Conservation (phyloP, 2,113 vertebrate genomes). For the Alethe castanea region DNA sequence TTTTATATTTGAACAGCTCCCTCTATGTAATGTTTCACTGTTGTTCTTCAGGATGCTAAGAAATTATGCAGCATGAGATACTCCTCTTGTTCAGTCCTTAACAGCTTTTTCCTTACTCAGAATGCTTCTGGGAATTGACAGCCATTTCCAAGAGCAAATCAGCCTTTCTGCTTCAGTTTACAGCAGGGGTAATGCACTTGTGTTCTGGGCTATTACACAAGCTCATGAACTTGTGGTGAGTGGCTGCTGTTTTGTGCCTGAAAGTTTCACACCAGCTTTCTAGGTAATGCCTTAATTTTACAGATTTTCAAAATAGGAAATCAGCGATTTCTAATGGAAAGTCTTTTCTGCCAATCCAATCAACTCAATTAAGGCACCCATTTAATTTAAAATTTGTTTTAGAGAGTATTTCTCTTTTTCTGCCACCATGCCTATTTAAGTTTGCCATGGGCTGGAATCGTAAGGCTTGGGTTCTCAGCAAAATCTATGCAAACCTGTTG, state of each 20-base stretch:
- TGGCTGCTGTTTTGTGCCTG: neutral
- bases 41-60: neutral
- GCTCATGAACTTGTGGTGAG: neutral
- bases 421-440: neutral
- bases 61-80: neutral
- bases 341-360: neutral
- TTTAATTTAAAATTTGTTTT: constrained; percentile 11
- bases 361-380: neutral
- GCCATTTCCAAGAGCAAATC: neutral
- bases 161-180: neutral
- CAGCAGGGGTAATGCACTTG: neutral
- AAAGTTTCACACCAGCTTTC: neutral
- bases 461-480: neutral
- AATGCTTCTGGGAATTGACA: neutral
- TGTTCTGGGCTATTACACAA: constrained; percentile 28
- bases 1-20: neutral
- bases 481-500: neutral
- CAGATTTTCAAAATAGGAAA: neutral
- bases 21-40: neutral
- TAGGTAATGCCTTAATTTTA: neutral
- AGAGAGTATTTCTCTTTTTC: neutral
- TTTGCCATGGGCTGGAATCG: neutral
- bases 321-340: neutral
- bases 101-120: neutral
- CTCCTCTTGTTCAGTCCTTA: neutral